Evolutionary conservation across 1,140 invertebrate species (phyloP).

Genomic region (Potamilus streckersoni): DNA sequence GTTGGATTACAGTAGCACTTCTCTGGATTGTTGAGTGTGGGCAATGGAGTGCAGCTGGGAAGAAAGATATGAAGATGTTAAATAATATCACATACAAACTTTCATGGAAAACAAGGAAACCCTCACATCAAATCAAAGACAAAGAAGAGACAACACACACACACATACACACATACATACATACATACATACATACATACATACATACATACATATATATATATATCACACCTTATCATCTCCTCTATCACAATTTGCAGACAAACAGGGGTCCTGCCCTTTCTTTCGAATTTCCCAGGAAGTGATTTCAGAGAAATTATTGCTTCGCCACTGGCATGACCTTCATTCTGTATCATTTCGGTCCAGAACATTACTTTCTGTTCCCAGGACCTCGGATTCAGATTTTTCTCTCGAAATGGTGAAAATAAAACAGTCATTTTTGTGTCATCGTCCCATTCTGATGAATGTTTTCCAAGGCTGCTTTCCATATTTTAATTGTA

Average conservation of each 20-base stretch:
- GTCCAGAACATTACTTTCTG: slow-evolving; percentile 60
- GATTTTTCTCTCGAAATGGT: slow-evolving; percentile 53
- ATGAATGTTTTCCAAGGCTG: slow-evolving; percentile 1
- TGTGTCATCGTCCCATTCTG: slow-evolving; percentile 52
- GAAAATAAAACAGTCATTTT: slow-evolving; percentile 60
- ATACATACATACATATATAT: no score
- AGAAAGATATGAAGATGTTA: no score
- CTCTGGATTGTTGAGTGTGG: no score
- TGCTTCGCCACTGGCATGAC: slow-evolving; percentile 20
- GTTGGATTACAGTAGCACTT: no score
- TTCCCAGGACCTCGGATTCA: slow-evolving; percentile 58
- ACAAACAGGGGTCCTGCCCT: slow-evolving; percentile 52
- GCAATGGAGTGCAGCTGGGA: no score
- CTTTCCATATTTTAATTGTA: no score
- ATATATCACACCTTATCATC: slow-evolving; percentile 56
- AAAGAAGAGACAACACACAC: no score
- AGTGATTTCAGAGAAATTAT: slow-evolving; percentile 39
- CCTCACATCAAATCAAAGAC: no score
- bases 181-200: no score
- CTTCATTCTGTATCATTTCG: slow-evolving; percentile 37
- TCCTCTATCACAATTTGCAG: slow-evolving; percentile 48
- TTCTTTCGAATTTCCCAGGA: slow-evolving; percentile 42
- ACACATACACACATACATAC: no score
- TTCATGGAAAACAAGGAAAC: no score
- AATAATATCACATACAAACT: no score